These are phyloP conservation scores for Ascidia mentula DNA, from an alignment of 23 tunicate species.

Conservation along the genomic window DNA sequence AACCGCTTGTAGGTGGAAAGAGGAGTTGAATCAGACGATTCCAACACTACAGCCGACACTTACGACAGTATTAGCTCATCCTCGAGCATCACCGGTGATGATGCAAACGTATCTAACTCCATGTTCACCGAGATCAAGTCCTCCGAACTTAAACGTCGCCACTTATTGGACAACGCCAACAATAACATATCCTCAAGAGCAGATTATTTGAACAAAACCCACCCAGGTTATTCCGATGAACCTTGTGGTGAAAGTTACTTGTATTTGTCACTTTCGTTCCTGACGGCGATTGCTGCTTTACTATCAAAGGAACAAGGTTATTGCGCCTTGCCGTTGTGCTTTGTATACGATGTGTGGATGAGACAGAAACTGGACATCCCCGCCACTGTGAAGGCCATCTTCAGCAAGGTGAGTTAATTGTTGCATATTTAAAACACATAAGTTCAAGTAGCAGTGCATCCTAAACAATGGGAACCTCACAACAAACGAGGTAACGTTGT, in stretches of 20 bases:
- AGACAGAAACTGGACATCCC: slow-evolving; percentile 32
- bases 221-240: neutral
- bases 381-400: neutral
- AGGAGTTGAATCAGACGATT: slow-evolving; percentile 23
- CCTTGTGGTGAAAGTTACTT: neutral
- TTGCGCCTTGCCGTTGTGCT: slow-evolving; percentile 57
- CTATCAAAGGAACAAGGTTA: slow-evolving; percentile 31
- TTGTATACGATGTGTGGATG: slow-evolving; percentile 47
- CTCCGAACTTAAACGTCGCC: neutral
- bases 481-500: no score
- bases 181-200: neutral
- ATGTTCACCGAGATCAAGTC: neutral
- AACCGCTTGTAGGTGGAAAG: neutral
- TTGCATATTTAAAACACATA: no score
- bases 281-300: neutral
- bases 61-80: neutral
- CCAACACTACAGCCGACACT: slow-evolving; percentile 11
- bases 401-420: slow-evolving; percentile 18
- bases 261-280: neutral
- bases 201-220: no score
- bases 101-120: neutral
- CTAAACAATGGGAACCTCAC: no score
- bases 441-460: no score
- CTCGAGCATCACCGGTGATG: neutral
- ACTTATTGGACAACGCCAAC: neutral